phyloP scores from a whole-genome alignment of 2,888 invertebrate genomes.

The Synergus japonicus region DNA sequence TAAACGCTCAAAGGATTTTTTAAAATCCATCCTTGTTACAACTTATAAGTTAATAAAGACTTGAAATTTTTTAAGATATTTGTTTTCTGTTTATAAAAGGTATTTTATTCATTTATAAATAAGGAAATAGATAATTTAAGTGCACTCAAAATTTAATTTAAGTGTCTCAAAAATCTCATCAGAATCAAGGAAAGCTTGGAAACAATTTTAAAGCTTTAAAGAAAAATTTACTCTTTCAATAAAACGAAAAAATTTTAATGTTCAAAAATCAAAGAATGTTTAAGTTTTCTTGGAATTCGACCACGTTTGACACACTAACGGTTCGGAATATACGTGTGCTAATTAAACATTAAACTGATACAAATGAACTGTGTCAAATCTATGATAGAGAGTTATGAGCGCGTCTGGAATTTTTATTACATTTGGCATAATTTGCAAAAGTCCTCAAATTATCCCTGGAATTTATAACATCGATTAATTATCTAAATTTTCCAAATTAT shows the following conservation, averaged over 20 bases:
- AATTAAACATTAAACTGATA: constrained; percentile 26
- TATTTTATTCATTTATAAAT: neutral
- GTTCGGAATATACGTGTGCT: constrained; percentile 29
- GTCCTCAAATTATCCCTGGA: neutral
- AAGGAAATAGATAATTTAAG: too few species aligned
- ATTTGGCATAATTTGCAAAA: neutral
- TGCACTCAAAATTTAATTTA: too few species aligned
- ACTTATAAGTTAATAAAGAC: neutral
- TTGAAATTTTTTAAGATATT: neutral
- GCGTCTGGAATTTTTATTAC: constrained; percentile 31
- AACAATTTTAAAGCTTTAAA: neutral
- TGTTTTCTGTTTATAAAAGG: neutral
- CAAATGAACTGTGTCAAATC: constrained; percentile 37
- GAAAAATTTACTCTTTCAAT: neutral
- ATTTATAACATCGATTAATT: neutral
- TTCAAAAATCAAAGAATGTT: neutral
- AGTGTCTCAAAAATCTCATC: too few species aligned
- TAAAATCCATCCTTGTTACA: neutral
- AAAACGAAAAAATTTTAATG: neutral
- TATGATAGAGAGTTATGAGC: constrained; percentile 7
- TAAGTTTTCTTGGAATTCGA: neutral
- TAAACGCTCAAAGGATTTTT: neutral
- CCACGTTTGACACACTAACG: constrained; percentile 35
- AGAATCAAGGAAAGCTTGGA: too few species aligned
- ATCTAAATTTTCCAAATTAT: too few species aligned